Percentiles rank a stretch among this genome's conserved stretches.
Conservation (phyloP, 2,113 vertebrate species). For the Notiomystis cincta region DNA sequence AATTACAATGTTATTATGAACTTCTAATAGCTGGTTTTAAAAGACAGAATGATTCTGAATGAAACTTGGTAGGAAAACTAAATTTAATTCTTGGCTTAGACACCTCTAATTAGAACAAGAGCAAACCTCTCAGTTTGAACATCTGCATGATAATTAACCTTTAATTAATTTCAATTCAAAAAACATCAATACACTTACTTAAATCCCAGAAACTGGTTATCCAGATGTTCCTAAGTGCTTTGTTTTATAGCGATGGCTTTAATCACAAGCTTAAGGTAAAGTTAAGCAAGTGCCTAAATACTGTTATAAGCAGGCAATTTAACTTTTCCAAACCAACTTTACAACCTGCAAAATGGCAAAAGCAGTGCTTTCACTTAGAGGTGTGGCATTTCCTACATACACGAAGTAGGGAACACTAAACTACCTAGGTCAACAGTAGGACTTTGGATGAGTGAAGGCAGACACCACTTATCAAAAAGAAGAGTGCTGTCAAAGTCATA, state of each 20-base stretch:
- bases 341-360: neutral
- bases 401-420: neutral
- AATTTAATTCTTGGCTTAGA: neutral
- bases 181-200: neutral
- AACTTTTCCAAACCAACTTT: neutral
- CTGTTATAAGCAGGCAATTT: neutral
- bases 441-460: neutral
- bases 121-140: neutral
- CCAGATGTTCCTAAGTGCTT: neutral
- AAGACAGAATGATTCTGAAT: neutral
- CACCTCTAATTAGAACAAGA: neutral
- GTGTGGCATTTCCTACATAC: neutral
- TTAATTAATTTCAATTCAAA: constrained; percentile 3
- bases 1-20: neutral
- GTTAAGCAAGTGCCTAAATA: neutral
- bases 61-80: neutral
- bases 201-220: neutral
- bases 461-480: neutral
- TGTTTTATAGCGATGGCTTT: neutral
- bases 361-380: neutral
- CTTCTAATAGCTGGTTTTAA: neutral
- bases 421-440: neutral
- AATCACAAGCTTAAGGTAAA: neutral
- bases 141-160: constrained; percentile 12
- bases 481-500: neutral